phyloP scores from a whole-genome alignment of 2,113 vertebrate species.

The Amphilophus citrinellus region DNA sequence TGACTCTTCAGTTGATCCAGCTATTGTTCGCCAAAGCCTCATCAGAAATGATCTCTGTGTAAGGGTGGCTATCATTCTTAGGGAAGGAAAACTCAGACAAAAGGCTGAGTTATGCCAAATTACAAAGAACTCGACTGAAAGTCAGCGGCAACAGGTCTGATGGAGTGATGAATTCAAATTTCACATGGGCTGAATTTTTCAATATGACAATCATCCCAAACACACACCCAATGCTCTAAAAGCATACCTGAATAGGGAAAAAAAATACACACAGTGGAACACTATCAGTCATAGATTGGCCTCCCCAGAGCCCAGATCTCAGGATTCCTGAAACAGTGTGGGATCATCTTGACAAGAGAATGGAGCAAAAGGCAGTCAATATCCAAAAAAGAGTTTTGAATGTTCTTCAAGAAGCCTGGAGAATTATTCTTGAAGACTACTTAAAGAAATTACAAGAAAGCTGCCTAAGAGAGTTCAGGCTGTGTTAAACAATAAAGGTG shows the following conservation, averaged over 20 bases:
- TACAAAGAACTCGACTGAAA: accelerated
- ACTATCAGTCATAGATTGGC: not conserved
- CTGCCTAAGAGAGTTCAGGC: not conserved
- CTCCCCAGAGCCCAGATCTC: not conserved
- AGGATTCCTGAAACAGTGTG: not conserved
- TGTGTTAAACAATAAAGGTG: accelerated
- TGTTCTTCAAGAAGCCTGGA: not conserved
- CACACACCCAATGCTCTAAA: accelerated
- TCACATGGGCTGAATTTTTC: not conserved
- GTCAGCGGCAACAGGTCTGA: not conserved
- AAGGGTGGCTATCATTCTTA: not conserved
- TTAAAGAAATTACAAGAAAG: not conserved
- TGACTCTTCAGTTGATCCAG: not conserved
- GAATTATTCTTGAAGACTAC: not conserved
- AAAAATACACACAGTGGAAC: not conserved
- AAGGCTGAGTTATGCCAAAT: not conserved
- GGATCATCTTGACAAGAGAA: not conserved
- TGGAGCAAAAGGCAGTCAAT: not conserved
- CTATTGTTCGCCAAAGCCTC: not conserved
- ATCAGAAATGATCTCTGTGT: not conserved
- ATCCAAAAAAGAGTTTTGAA: not conserved
- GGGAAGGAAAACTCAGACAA: not conserved
- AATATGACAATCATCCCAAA: not conserved
- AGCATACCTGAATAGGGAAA: not conserved
- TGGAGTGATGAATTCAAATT: accelerated